A percentile compares a stretch with the other conserved stretches of the same genome.
Evolutionary conservation across 1,140 invertebrate species (phyloP).

Genomic region (Zaprionus kolodkinae): DNA sequence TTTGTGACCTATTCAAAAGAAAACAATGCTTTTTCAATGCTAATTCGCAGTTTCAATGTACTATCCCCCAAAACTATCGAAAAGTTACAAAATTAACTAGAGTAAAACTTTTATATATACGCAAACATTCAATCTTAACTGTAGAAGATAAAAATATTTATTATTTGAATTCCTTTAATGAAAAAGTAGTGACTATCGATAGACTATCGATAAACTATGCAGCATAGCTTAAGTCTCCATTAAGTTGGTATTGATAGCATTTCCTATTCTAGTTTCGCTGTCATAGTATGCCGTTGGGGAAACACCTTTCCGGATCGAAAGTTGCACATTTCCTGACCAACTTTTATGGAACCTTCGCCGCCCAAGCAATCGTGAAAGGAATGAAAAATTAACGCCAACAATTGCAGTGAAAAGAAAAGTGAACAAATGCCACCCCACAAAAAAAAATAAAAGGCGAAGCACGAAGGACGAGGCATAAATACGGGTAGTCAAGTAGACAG

Average conservation of each 20-base stretch:
- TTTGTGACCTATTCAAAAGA: slow-evolving; percentile 4
- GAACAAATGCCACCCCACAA: slow-evolving; percentile 23
- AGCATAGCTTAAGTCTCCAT: background rate
- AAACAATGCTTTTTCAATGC: background rate
- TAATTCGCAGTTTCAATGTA: background rate
- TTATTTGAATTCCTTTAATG: background rate
- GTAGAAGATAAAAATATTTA: too few species aligned
- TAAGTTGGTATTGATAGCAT: background rate
- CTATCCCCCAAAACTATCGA: slow-evolving; percentile 2
- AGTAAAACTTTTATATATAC: background rate
- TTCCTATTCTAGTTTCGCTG: background rate
- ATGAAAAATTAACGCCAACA: slow-evolving; percentile 11
- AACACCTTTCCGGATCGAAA: slow-evolving; percentile 7
- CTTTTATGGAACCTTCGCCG: background rate
- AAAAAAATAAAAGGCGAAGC: background rate
- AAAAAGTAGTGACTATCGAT: background rate
- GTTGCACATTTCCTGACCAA: slow-evolving; percentile 8
- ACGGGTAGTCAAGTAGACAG: slow-evolving; percentile 38
- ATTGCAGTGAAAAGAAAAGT: slow-evolving; percentile 50
- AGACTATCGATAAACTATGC: background rate
- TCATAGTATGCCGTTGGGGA: background rate
- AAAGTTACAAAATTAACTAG: background rate
- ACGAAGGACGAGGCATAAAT: slow-evolving; percentile 28
- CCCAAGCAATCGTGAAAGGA: slow-evolving; percentile 13
- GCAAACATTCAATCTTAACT: too few species aligned